Base-by-base conservation (phyloP, 2,888 invertebrate species). In the Pseudococcus longispinus region DNA sequence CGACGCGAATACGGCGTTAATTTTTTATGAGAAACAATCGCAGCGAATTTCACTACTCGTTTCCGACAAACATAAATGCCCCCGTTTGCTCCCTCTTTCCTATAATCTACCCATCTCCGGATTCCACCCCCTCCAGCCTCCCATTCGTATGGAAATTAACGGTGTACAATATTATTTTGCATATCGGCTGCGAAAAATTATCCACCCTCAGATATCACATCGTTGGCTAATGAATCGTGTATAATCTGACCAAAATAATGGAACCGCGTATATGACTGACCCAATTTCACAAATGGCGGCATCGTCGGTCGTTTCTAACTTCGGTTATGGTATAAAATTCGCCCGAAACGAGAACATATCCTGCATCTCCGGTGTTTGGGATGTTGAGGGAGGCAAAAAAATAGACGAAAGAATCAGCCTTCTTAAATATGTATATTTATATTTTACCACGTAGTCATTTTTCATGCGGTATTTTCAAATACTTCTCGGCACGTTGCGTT, bases 401-500 rank as follows among this genome's bases (percentile, higher is more conserved):
- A 37, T 37, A 37, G 37, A 26, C 2, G 26, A 65, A 65, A 4
- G 65, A 65, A 51, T 51, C 51, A 11, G 26, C 26, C 65, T 65
- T 65, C 65, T 65, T 65, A 65, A 65, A 65, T 65, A 65, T 65
- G 65, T 65, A 65, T 65, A 65, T 65, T 65, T 65, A 65, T 65
- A 65, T 65, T 65, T 65, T 65, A 65, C 65, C 65, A 65, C 65
- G 65, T 26, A 65, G 65, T 65, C 65, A 65, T 65, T 65, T 65
- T 65, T 65, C 65, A 65, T 65, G 65, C 65, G 65, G 65, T 65
- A 65, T 65, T 65, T 26, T 65, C 65, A 65, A 65, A 65, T 65
- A 65, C 65, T 65, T 26, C 65, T 51, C 51, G 51, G 51, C 51
- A 51, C 51, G 51, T 65, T 65, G 65, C 65, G 65, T 65, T 23